Evolutionary conservation across 2,797 vertebrate genomes (phyloP).

Genomic region (Falco cherrug): DNA sequence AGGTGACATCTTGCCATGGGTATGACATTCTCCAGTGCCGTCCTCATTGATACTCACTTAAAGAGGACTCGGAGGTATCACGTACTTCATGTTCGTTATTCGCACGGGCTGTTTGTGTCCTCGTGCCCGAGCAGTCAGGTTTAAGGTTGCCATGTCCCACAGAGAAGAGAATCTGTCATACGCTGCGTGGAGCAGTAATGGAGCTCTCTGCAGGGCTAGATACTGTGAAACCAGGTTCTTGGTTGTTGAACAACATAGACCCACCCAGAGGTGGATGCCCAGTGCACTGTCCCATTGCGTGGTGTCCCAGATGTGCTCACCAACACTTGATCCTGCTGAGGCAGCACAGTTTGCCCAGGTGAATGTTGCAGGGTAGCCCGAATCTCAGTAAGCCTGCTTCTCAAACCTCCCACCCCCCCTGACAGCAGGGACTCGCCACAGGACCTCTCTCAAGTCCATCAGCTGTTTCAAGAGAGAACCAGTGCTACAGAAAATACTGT

Average conservation of each 20-base stretch:
- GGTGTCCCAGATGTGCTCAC: background rate
- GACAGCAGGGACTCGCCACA: background rate
- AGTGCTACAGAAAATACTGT: background rate
- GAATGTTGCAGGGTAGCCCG: background rate
- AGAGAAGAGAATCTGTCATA: background rate
- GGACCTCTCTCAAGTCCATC: background rate
- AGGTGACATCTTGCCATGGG: background rate
- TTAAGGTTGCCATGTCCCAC: background rate
- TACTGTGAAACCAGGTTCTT: background rate
- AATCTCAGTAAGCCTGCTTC: background rate
- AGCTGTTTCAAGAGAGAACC: background rate
- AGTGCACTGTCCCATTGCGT: accelerated
- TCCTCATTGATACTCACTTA: background rate
- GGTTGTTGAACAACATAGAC: background rate
- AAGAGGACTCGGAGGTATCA: background rate
- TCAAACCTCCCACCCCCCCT: background rate
- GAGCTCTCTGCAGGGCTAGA: background rate
- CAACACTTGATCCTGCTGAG: background rate
- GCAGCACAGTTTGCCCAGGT: background rate
- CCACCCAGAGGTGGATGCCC: background rate
- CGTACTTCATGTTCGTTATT: background rate
- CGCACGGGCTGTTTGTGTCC: background rate
- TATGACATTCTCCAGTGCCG: background rate
- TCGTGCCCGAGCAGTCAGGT: accelerated
- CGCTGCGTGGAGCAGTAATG: background rate